A percentile compares a stretch with the other conserved stretches of the same genome.
phyloP scores from a whole-genome alignment of 2,113 vertebrate species.

The Leptocoma aspasia region DNA sequence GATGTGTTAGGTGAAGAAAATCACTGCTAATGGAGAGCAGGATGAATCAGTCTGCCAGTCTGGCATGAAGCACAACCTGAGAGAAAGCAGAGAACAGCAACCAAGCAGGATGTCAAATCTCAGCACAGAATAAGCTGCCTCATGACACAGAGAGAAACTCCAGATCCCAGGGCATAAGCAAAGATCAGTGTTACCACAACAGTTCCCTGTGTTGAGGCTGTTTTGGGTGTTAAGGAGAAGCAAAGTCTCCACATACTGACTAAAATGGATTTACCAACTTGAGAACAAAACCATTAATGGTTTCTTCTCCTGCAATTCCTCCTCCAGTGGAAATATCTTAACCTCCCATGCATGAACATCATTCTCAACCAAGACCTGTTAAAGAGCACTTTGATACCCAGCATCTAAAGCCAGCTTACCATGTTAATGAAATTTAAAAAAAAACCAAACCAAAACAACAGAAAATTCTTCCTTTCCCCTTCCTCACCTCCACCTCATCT shows the following conservation, averaged over 20 bases:
- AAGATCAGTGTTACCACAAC: conserved; percentile 28
- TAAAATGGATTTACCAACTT: neutral
- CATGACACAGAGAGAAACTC: neutral
- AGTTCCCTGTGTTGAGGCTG: neutral
- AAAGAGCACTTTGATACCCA: neutral
- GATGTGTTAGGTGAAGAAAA: neutral
- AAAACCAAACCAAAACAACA: neutral
- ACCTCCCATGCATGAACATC: neutral
- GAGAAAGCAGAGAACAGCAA: neutral
- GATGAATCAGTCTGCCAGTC: neutral
- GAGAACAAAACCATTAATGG: neutral
- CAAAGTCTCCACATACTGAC: neutral
- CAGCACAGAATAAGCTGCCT: neutral
- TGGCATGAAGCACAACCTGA: neutral
- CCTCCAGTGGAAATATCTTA: neutral
- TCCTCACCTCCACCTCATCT: neutral
- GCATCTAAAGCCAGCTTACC: neutral
- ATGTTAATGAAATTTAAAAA: neutral
- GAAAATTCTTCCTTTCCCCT: neutral
- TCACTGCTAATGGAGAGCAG: neutral
- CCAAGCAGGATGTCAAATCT: neutral
- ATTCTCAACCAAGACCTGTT: neutral
- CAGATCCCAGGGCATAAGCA: conserved; percentile 4
- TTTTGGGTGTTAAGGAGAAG: neutral
- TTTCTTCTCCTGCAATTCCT: neutral